phyloP scores from a whole-genome alignment of 2,888 invertebrate species.

The Orchesellides sinensis region DNA sequence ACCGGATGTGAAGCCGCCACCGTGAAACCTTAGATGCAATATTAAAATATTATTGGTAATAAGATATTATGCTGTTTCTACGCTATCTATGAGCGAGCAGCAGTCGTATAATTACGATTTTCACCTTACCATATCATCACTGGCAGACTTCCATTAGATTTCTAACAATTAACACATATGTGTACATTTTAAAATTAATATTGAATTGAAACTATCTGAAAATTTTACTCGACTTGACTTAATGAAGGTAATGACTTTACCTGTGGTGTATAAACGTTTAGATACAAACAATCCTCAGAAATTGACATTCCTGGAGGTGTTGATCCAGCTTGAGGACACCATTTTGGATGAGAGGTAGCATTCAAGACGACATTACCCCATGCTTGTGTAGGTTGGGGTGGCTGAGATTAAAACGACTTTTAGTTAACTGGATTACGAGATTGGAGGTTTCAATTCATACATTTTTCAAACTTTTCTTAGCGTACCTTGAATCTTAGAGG shows the following conservation, averaged over 20 bases:
- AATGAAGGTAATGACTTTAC: background rate
- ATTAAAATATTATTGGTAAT: background rate
- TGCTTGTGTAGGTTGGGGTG: slow-evolving; percentile 6
- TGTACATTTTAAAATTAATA: background rate
- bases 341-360: slow-evolving; percentile 14
- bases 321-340: slow-evolving; percentile 19
- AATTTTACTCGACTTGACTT: background rate
- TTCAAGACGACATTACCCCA: background rate
- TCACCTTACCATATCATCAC: slow-evolving; percentile 31
- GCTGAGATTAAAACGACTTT: background rate
- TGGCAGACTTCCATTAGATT: background rate
- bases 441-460: background rate
- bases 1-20: slow-evolving; percentile 20
- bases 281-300: slow-evolving; percentile 22
- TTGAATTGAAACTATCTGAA: background rate
- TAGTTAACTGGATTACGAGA: background rate
- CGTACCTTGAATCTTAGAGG: slow-evolving; percentile 11
- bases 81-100: background rate
- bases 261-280: slow-evolving; percentile 20
- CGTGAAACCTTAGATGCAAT: slow-evolving; percentile 16
- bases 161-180: no score
- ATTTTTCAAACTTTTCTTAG: background rate
- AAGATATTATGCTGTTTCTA: background rate
- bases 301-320: background rate
- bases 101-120: background rate